A percentile compares a stretch with the other conserved stretches of the same genome.
These are phyloP conservation scores for Drosophila novamexicana DNA, from an alignment of 1,140 invertebrate genomes.

Conservation along the genomic window DNA sequence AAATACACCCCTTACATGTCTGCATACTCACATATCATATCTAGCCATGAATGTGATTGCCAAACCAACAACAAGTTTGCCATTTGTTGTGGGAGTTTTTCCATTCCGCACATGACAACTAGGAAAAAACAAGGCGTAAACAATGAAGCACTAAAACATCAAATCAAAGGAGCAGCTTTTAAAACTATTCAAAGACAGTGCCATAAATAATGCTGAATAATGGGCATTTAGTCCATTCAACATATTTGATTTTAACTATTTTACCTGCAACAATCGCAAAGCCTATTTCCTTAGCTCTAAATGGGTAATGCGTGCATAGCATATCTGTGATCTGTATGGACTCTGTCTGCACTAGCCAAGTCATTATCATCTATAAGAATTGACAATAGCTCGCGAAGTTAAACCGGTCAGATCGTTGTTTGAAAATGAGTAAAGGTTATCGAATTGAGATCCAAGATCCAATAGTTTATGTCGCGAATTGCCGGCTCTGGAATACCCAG, in stretches of 20 bases:
- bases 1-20: constrained; percentile 23
- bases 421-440: too few relatives aligned
- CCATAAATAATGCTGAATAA: constrained; percentile 7
- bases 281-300: background rate
- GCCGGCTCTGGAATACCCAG: too few relatives aligned
- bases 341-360: too few relatives aligned
- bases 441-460: too few relatives aligned
- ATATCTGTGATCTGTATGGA: too few relatives aligned
- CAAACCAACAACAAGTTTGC: constrained; percentile 8
- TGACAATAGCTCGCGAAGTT: too few relatives aligned
- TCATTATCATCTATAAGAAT: too few relatives aligned
- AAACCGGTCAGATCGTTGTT: too few relatives aligned
- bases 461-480: too few relatives aligned
- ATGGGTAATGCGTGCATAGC: background rate
- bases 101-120: constrained; percentile 61
- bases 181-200: background rate
- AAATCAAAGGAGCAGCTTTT: constrained; percentile 21
- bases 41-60: constrained; percentile 21
- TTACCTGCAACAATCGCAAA: too few relatives aligned
- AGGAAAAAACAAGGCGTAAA: constrained; percentile 56
- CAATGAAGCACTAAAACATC: constrained; percentile 21
- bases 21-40: constrained; percentile 20
- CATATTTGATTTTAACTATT: background rate
- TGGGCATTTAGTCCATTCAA: constrained; percentile 1
- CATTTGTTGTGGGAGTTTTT: constrained; percentile 64